Conservation (phyloP, 2,888 invertebrate genomes). For the Sarcophaga variegata region DNA sequence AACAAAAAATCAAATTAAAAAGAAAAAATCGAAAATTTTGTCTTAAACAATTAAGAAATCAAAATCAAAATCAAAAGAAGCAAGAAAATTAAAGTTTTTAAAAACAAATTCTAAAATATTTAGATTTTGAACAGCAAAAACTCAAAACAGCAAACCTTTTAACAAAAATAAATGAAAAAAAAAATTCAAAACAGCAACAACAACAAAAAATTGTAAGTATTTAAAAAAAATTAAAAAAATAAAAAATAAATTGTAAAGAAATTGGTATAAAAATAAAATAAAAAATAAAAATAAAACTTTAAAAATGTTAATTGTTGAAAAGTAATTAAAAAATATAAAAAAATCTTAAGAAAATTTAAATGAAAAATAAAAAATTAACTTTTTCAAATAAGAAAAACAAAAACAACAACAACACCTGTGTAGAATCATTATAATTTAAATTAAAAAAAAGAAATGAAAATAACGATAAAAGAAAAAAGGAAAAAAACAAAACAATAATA, state of each 20-base stretch:
- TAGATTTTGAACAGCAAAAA: constrained; percentile 15
- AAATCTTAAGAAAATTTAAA: constrained; percentile 24
- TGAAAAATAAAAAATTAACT: constrained; percentile 5
- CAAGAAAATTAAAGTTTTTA: not conserved
- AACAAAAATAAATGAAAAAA: no score
- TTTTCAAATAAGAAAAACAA: no score
- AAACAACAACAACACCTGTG: constrained; percentile 56
- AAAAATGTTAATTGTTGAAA: constrained; percentile 63
- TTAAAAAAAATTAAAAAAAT: constrained; percentile 3
- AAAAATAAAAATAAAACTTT: constrained; percentile 32
- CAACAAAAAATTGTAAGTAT: no score
- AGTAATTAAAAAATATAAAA: constrained; percentile 47
- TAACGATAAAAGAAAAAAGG: constrained; percentile 32
- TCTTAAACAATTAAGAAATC: not conserved
- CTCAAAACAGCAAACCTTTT: no score
- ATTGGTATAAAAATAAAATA: not conserved
- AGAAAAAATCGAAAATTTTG: not conserved
- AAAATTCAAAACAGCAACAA: no score
- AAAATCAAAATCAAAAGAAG: not conserved
- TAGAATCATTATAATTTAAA: constrained; percentile 61
- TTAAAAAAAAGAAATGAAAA: constrained; percentile 33
- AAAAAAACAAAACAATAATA: not conserved
- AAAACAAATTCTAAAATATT: constrained; percentile 3
- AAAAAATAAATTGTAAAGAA: constrained; percentile 23
- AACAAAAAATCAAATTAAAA: no score